Evolutionary conservation across 2,797 vertebrate species (phyloP), one percentile per base, ranked within the genome.

Genomic region (Cygnus olor): DNA sequence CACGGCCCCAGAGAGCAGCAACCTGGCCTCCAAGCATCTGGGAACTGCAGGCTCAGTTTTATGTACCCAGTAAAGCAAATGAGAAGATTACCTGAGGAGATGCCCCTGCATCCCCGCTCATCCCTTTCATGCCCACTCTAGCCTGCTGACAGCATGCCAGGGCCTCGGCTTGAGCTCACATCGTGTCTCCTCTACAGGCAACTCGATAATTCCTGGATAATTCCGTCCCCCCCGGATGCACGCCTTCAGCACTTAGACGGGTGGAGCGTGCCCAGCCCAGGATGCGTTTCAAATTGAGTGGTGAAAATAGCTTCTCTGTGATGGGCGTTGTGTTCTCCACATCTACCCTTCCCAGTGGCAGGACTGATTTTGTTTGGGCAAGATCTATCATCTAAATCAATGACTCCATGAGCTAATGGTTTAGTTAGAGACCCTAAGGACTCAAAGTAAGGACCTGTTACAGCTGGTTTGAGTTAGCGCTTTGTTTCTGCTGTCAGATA

Each of bases 401-500:
- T 64, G 79, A 24, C 56, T 86, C 36, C 3, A 0, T 38, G 53
- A 36, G 70, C 72, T 91, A 54, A 89, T 65, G 82, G 77, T 89
- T 89, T 65, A 25, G 44, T 68, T 56, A 70, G 69, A 84, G 80
- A 57, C 80, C 57, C 63, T 38, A 54, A 82, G 45, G 66, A 68
- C 61, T 89, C 64, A 9, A 7, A 66, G 71, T 30, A 42, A 74
- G 69, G 57, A 57, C 66, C 66, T 88, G 65, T 45, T 89, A 28
- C 27, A 20, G 54, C 70, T 95, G 70, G 11, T 78, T 88, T 63
- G 71, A 91, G 76, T 70, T 53, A 77, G 88, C 32, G 38, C 88
- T 93, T 93, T 88, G 74, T 96, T 95, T 89, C 90, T 91, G 72
- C 85, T 92, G 49, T 87, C 91, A 92, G 65, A 58, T 82, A 94